A percentile compares a stretch with the other conserved stretches of the same genome.
Conservation (phyloP, 2,797 vertebrate genomes). For the Gobionotothen gibberifrons region DNA sequence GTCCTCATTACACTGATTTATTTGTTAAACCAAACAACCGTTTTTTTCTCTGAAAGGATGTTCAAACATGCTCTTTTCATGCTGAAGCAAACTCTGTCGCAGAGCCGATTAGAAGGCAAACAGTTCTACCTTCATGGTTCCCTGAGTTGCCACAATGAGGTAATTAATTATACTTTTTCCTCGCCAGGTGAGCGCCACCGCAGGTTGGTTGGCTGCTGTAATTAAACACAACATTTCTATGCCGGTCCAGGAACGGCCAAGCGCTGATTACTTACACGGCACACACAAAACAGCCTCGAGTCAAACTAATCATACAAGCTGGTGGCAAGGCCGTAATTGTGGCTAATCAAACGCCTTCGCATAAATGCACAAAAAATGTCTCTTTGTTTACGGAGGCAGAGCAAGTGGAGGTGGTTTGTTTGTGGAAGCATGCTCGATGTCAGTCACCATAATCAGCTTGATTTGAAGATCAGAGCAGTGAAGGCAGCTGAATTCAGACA, state of each 20-base stretch:
- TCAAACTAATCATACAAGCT: conserved; percentile 59
- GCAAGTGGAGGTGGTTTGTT: conserved; percentile 62
- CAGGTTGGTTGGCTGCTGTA: conserved; percentile 62
- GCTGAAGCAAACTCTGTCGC: conserved; percentile 25
- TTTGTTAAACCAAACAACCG: conserved; percentile 33
- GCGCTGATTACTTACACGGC: conserved; percentile 58
- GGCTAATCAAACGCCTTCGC: conserved; percentile 73
- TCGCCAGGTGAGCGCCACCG: conserved; percentile 62
- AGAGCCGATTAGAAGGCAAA: conserved; percentile 56
- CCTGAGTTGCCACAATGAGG: conserved; percentile 61
- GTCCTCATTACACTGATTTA: conserved; percentile 17
- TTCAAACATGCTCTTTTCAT: conserved; percentile 23
- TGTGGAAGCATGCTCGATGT: conserved; percentile 30
- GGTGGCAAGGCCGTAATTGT: conserved; percentile 62
- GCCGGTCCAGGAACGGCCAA: conserved; percentile 35
- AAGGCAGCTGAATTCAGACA: conserved; percentile 34
- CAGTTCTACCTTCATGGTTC: conserved; percentile 67
- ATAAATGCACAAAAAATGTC: conserved; percentile 27
- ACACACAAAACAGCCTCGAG: conserved; percentile 61
- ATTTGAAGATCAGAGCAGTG: conserved; percentile 33
- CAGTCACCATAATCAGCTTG: conserved; percentile 53
- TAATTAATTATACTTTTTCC: conserved; percentile 67
- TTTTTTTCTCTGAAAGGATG: conserved; percentile 38
- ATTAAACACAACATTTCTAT: conserved; percentile 62
- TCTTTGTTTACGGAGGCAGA: conserved; percentile 54